phyloP scores from a whole-genome alignment of 2,797 vertebrate species.

The Gallinago solitaria region DNA sequence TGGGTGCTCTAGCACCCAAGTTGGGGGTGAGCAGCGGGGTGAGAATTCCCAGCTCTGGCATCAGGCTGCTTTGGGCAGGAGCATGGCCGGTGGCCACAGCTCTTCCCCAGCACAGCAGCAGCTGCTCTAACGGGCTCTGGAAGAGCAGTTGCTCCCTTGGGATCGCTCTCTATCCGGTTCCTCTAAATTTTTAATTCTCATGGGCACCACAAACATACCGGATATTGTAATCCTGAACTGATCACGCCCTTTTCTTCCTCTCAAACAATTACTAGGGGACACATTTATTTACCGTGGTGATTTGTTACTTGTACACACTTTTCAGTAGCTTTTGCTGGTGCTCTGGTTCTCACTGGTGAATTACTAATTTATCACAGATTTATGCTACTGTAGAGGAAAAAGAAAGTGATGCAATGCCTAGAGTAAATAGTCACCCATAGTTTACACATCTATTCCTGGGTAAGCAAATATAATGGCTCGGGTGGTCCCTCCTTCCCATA shows the following conservation, averaged over 20 bases:
- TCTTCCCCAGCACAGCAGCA: neutral
- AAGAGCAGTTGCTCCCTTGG: neutral
- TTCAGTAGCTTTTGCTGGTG: neutral
- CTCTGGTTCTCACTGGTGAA: neutral
- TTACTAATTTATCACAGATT: neutral
- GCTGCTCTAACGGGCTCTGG: neutral
- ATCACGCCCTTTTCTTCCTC: neutral
- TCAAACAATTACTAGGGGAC: neutral
- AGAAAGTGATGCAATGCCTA: neutral
- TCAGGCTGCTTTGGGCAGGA: neutral
- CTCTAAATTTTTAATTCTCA: neutral
- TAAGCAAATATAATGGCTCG: neutral
- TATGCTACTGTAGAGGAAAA: neutral
- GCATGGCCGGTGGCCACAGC: neutral
- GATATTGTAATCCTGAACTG: neutral
- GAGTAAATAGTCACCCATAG: neutral
- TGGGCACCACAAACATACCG: neutral
- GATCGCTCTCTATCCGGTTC: rapidly evolving
- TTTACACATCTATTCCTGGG: neutral
- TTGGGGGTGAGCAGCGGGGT: neutral
- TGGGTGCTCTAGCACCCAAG: neutral
- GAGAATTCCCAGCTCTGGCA: neutral
- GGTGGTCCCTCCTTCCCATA: neutral
- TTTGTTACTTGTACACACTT: neutral
- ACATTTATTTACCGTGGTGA: neutral